A percentile compares a stretch with the other conserved stretches of the same genome.
phyloP scores from a whole-genome alignment of 2,888 invertebrate species.

The Agrotis puta region DNA sequence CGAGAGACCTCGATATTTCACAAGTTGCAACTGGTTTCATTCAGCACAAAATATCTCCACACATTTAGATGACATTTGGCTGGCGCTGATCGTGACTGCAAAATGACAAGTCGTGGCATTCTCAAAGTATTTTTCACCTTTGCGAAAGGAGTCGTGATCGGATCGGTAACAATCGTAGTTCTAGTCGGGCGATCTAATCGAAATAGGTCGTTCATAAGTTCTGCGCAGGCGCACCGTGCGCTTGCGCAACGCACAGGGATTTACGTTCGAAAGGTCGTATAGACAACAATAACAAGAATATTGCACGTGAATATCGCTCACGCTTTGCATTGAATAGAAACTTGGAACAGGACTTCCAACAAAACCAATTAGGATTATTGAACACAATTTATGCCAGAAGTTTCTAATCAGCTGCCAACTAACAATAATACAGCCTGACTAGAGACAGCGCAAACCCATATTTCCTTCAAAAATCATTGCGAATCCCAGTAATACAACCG shows the following conservation, averaged over 20 bases:
- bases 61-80: slow-evolving; percentile 84
- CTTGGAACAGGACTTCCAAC: slow-evolving; percentile 44
- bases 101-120: slow-evolving; percentile 90
- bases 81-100: slow-evolving; percentile 83
- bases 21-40: slow-evolving; percentile 64
- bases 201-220: slow-evolving; percentile 79
- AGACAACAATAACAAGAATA: slow-evolving; percentile 62
- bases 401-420: slow-evolving; percentile 7
- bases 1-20: slow-evolving; percentile 64
- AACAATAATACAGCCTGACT: background rate
- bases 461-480: background rate
- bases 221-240: slow-evolving; percentile 68
- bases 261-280: slow-evolving; percentile 65
- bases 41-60: slow-evolving; percentile 66
- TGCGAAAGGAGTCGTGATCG: slow-evolving; percentile 89
- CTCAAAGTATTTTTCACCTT: slow-evolving; percentile 89
- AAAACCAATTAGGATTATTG: slow-evolving; percentile 53
- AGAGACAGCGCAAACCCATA: background rate
- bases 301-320: slow-evolving; percentile 63
- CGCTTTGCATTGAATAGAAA: slow-evolving; percentile 62
- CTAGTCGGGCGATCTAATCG: slow-evolving; percentile 82
- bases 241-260: slow-evolving; percentile 74
- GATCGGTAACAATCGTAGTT: slow-evolving; percentile 85
- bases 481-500: background rate
- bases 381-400: slow-evolving; percentile 24